A percentile compares a stretch with the other conserved stretches of the same genome.
phyloP scores from a whole-genome alignment of 92 coral and sea anemone genomes.

The Heliopora coerulea region DNA sequence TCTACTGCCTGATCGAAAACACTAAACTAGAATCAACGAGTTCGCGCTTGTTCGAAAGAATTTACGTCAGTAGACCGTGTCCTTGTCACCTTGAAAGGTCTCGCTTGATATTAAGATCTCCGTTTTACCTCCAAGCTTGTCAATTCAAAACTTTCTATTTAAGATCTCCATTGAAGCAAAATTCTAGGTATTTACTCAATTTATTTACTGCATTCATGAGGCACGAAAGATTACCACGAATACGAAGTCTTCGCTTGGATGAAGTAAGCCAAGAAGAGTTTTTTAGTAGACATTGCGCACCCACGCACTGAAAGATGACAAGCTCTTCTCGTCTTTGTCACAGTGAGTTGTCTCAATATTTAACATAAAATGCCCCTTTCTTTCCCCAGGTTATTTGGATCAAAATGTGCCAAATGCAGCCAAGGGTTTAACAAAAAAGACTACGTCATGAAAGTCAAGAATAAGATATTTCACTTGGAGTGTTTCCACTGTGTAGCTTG shows the following conservation, averaged over 20 bases:
- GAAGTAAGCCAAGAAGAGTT: not conserved
- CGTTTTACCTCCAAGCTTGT: not conserved
- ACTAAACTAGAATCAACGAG: not conserved
- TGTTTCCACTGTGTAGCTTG: conserved; percentile 99
- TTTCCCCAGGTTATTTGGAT: conserved; percentile 78
- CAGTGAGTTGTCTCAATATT: not conserved
- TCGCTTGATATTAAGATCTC: not conserved
- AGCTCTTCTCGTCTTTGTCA: not conserved
- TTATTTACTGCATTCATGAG: conserved; percentile 8
- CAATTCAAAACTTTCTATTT: not conserved
- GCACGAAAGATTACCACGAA: not conserved
- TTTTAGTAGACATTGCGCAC: not conserved
- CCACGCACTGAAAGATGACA: conserved; percentile 31
- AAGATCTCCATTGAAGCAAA: conserved; percentile 10
- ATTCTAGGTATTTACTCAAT: conserved; percentile 12
- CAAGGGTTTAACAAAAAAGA: conserved; percentile 91
- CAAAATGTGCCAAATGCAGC: conserved; percentile 97
- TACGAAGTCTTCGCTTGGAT: no score
- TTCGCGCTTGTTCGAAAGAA: not conserved
- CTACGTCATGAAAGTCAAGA: conserved; percentile 96
- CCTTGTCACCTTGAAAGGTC: conserved; percentile 9
- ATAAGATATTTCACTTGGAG: conserved; percentile 93
- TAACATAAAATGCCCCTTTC: not conserved
- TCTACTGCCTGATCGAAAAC: not conserved
- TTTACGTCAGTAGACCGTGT: conserved; percentile 36